These are phyloP conservation scores for Channa argus DNA, from an alignment of 2,113 vertebrate species.

Conservation along the genomic window DNA sequence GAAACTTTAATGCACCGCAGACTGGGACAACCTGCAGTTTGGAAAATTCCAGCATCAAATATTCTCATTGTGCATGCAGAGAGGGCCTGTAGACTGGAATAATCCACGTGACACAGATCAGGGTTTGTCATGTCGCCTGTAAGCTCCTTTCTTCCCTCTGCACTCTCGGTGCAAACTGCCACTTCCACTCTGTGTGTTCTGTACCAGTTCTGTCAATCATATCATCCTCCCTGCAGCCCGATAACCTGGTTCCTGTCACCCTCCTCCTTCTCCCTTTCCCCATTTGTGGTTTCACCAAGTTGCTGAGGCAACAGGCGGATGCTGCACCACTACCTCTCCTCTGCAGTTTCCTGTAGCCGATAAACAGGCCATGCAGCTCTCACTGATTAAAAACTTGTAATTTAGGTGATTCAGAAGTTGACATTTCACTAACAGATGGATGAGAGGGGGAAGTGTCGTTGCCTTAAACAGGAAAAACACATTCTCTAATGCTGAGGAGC, in stretches of 20 bases:
- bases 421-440: conserved; percentile 1
- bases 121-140: conserved; percentile 21
- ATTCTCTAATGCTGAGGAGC: background rate
- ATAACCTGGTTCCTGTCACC: conserved; percentile 24
- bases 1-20: conserved; percentile 15
- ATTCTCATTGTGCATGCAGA: background rate
- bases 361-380: background rate
- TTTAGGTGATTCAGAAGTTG: conserved; percentile 6
- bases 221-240: conserved; percentile 10
- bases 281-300: conserved; percentile 26
- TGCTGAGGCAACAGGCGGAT: conserved; percentile 55
- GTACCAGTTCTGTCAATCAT: conserved; percentile 60
- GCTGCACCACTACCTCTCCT: background rate
- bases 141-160: conserved; percentile 8
- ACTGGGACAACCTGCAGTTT: conserved; percentile 13
- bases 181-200: conserved; percentile 31
- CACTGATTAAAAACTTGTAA: background rate
- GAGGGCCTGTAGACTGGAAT: conserved; percentile 23
- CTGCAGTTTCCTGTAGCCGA: background rate
- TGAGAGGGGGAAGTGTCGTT: background rate
- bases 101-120: conserved; percentile 36
- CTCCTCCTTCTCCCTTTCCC: background rate
- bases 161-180: conserved; percentile 8
- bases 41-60: conserved; percentile 27
- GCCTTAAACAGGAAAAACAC: background rate